phyloP scores from a whole-genome alignment of 1,140 invertebrate genomes.

The Zophobas morio region DNA sequence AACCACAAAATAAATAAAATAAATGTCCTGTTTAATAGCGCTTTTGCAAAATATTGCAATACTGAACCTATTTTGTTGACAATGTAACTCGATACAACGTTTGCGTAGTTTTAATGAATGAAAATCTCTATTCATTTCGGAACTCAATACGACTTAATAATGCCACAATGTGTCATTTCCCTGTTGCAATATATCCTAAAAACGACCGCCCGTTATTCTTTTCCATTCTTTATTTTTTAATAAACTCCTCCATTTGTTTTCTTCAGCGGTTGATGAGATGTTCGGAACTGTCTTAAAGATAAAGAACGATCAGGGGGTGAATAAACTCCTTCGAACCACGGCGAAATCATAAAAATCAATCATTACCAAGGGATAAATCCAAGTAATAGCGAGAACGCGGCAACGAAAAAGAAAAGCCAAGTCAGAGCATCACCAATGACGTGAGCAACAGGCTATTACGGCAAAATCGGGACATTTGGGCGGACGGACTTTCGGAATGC shows the following conservation, averaged over 20 bases:
- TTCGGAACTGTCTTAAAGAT: background rate
- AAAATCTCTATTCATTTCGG: too few species aligned
- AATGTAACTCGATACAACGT: too few species aligned
- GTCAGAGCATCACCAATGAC: conserved; percentile 5
- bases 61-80: too few species aligned
- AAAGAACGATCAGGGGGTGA: background rate
- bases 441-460: conserved; percentile 28
- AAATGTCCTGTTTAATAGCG: too few species aligned
- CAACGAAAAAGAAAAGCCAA: conserved; percentile 14
- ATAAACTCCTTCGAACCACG: background rate
- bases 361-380: conserved; percentile 1
- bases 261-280: too few species aligned
- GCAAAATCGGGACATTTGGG: background rate
- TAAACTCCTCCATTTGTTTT: conserved; percentile 7
- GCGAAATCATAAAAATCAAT: conserved; percentile 13
- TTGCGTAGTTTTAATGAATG: too few species aligned
- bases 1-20: too few species aligned
- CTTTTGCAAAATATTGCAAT: too few species aligned
- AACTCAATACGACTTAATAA: too few species aligned
- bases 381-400: background rate
- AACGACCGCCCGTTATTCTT: too few species aligned
- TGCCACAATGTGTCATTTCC: too few species aligned
- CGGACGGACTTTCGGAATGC: background rate
- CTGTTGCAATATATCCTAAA: too few species aligned
- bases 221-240: background rate